A percentile compares a stretch with the other conserved stretches of the same genome.
These are phyloP conservation scores for Amblyraja radiata DNA, from an alignment of 2,797 vertebrate species.

Conservation along the genomic window DNA sequence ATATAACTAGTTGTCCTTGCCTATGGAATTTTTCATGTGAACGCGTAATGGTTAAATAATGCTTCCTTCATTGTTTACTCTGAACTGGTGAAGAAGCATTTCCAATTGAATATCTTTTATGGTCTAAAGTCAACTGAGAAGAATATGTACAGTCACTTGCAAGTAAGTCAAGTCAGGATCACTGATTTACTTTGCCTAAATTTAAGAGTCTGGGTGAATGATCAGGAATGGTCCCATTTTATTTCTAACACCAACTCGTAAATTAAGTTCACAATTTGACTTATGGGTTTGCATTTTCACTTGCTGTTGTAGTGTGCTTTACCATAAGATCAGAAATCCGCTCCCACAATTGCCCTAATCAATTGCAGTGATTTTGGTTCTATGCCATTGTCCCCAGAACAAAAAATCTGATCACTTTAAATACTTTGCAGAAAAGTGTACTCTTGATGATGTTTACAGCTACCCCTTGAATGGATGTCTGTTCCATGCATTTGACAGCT, in stretches of 20 bases:
- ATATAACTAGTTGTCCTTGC: background rate
- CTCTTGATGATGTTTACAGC: background rate
- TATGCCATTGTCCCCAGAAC: background rate
- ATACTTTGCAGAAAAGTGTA: background rate
- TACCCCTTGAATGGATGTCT: background rate
- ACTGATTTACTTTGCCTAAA: background rate
- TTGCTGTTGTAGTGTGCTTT: background rate
- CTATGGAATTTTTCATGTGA: background rate
- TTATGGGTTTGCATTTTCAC: background rate
- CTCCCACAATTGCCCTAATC: background rate
- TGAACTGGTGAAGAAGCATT: background rate
- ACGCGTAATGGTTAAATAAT: background rate
- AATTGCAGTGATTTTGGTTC: background rate
- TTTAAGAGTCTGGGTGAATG: background rate
- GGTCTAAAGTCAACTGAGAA: background rate
- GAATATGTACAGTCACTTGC: background rate
- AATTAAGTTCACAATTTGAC: background rate
- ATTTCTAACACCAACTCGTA: background rate
- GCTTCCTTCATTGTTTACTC: background rate
- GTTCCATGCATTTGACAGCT: background rate
- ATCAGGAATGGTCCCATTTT: background rate
- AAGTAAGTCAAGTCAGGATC: background rate
- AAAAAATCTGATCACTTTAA: background rate
- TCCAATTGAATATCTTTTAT: background rate
- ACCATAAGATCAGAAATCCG: background rate